Conservation (phyloP, 2,113 vertebrate species). For the Eudorcas thomsonii region DNA sequence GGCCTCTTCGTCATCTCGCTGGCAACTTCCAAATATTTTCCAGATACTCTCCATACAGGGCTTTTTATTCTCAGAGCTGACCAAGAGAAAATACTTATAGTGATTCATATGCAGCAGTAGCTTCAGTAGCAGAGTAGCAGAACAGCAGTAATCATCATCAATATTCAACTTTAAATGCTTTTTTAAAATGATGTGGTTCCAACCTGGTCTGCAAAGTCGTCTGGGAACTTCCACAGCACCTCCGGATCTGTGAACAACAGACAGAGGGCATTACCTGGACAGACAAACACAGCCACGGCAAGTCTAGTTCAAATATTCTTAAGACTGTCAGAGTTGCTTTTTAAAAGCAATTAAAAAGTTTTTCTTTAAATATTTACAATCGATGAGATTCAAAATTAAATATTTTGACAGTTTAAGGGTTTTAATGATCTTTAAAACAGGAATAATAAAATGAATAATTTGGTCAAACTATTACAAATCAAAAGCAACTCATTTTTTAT, state of each 20-base stretch:
- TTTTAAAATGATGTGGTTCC: conserved; percentile 73
- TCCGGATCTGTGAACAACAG: conserved; percentile 99
- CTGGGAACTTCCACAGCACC: conserved; percentile 99
- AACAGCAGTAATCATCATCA: conserved; percentile 38
- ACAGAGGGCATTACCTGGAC: conserved; percentile 96
- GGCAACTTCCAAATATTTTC: not conserved
- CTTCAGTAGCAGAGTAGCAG: not conserved
- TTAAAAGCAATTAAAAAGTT: not conserved
- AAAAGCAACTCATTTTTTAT: not conserved
- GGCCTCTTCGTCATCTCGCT: not conserved
- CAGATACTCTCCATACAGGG: not conserved
- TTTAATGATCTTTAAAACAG: not conserved
- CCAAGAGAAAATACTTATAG: not conserved
- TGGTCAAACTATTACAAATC: not conserved
- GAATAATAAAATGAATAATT: conserved; percentile 21
- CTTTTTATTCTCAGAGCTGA: not conserved
- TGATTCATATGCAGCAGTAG: not conserved
- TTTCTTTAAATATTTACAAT: conserved; percentile 3
- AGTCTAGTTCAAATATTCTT: not conserved
- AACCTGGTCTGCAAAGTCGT: conserved; percentile 99
- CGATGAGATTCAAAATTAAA: not conserved
- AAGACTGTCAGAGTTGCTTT: not conserved
- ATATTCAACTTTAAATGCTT: conserved; percentile 80
- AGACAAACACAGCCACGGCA: conserved; percentile 78
- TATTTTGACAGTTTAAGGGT: not conserved